Evolutionary conservation across 2,888 invertebrate species (phyloP), one percentile per base, ranked within the genome.

Genomic region (Laothoe populi): DNA sequence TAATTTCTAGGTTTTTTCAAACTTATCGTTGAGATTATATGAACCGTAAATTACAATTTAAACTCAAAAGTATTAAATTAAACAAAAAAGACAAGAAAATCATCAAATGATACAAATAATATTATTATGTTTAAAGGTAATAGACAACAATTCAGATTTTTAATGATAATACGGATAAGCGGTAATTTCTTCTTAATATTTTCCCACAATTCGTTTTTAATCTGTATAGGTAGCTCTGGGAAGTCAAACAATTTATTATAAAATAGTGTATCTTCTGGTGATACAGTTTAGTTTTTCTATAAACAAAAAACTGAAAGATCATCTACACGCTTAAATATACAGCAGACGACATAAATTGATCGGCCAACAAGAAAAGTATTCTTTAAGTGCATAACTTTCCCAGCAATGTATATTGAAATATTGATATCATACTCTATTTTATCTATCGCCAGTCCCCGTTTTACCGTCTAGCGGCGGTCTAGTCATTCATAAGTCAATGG

Each of bases 401-500:
- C 10, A 8, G 53, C 35, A 35, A 53, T 53, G 35, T 31, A 53
- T 11, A 19, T 11, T 35, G 19, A 53, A 35, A 11, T 11, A 53
- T 19, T 35, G 4, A 35, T 35, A 53, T 2, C 31, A n/a, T 16
- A 19, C 31, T 4, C 35, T 16, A 35, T 53, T 44, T 19, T 53
- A 23, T 31, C 23, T 38, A 13, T 53, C 26, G 42, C 7, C 8
- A 26, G 59, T 31, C 13, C 26, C 40, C 10, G 13, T 58, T 62
- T 58, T 23, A 40, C 57, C 71, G 90, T 91, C 90, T 91, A 81
- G 83, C 75, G 77, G 70, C 83, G 77, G 92, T 92, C 92, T 92
- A 88, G 90, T 83, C 87, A 77, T 16, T 24, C 59, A 62, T 66
- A 69, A 88, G 85, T 83, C 86, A 84, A 81, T 81, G 87, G 75